Evolutionary conservation across 2,888 invertebrate species (phyloP).

Genomic region (Linnaemya tessellans): DNA sequence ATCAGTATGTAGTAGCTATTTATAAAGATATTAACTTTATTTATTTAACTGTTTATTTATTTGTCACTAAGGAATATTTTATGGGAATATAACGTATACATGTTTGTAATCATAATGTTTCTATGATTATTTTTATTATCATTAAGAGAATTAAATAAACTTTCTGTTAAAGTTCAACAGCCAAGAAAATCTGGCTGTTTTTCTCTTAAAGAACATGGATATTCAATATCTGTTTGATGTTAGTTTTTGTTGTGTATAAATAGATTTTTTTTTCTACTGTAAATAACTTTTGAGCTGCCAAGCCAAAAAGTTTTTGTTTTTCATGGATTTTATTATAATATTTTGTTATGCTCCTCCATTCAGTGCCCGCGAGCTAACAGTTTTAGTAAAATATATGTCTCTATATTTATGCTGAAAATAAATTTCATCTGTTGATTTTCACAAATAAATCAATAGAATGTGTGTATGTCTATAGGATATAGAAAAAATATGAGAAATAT

Average conservation of each 20-base stretch:
- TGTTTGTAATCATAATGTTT: slow-evolving; percentile 22
- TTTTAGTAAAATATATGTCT: slow-evolving; percentile 4
- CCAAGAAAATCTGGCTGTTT: not conserved
- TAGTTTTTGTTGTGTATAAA: not conserved
- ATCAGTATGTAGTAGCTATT: not conserved
- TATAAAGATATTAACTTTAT: slow-evolving; percentile 36
- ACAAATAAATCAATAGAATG: slow-evolving; percentile 33
- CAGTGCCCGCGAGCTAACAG: slow-evolving; percentile 2
- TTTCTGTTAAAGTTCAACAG: not conserved
- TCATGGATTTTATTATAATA: not conserved
- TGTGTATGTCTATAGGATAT: not conserved
- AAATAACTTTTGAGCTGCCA: slow-evolving; percentile 4
- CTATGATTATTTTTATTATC: slow-evolving; percentile 51
- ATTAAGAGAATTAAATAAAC: slow-evolving; percentile 24
- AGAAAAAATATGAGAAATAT: not conserved
- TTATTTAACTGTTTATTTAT: slow-evolving; percentile 61
- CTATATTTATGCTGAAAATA: slow-evolving; percentile 6
- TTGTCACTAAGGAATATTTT: slow-evolving; percentile 65
- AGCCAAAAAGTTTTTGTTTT: not conserved
- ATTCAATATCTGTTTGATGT: not conserved
- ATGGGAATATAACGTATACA: slow-evolving; percentile 11
- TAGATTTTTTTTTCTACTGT: not conserved
- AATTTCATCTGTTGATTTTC: slow-evolving; percentile 51
- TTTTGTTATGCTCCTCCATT: not conserved
- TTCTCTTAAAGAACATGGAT: not conserved